phyloP scores from a whole-genome alignment of 2,113 vertebrate genomes.

The Scopus umbretta region DNA sequence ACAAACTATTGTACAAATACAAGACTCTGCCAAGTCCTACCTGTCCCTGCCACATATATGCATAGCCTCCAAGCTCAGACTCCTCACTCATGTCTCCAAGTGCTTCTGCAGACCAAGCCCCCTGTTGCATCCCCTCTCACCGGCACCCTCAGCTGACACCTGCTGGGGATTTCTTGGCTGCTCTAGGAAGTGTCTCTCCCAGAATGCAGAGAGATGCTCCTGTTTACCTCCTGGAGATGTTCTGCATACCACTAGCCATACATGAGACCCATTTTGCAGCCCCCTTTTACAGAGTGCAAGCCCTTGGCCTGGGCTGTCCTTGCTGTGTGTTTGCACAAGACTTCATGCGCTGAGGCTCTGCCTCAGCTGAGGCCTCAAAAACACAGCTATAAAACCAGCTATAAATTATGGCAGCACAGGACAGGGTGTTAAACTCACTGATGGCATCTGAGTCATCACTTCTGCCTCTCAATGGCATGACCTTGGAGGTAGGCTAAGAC shows the following conservation, averaged over 20 bases:
- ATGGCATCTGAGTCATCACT: conserved; percentile 55
- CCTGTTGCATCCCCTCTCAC: not conserved
- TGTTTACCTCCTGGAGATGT: not conserved
- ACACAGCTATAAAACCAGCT: not conserved
- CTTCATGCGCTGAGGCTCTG: not conserved
- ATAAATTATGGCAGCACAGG: conserved; percentile 17
- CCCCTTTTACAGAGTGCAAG: not conserved
- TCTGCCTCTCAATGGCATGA: conserved; percentile 7
- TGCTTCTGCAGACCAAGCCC: not conserved
- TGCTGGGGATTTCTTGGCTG: not conserved
- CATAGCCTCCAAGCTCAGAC: not conserved
- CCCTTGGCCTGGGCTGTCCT: not conserved
- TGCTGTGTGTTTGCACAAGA: not conserved
- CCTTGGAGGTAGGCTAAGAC: conserved; percentile 19
- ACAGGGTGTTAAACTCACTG: conserved; percentile 29
- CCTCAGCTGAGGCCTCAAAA: conserved; percentile 11
- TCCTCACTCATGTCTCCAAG: not conserved
- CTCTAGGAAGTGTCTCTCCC: not conserved
- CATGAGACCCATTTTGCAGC: not conserved
- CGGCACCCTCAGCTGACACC: not conserved
- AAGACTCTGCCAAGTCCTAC: not conserved
- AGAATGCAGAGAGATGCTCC: not conserved
- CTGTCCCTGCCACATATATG: not conserved
- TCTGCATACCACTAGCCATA: not conserved
- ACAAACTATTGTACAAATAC: not conserved